Evolutionary conservation across 2,888 invertebrate genomes (phyloP), one percentile per base, ranked within the genome.

Genomic region (Lasioglossum malachurum): DNA sequence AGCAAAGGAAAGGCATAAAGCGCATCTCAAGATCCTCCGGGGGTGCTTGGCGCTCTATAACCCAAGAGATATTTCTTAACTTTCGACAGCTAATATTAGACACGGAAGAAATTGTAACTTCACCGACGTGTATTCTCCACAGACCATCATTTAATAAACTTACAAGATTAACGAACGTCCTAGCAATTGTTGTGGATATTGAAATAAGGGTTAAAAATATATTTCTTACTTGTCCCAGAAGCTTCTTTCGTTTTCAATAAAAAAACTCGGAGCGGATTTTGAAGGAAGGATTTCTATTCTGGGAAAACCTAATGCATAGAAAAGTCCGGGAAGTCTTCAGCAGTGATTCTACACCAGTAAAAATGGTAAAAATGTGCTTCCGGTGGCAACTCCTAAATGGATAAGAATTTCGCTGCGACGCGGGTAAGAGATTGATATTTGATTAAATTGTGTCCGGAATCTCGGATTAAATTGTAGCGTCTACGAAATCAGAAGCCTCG

Each of bases 1-100:
- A 44, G 72, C 80, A 78, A 81, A 88, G 83, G 78, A 78, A 77
- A 81, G 44, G 75, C 75, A 49, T 60, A 74, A 71, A 83, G 76
- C 57, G 71, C 53, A 80, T 83, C 85, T 85, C 73, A 75, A 76
- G 75, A 77, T 80, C 57, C 73, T 46, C 49, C 57, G 57, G 77
- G 38, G 81, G 41, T 41, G 64, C 75, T 84, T 69, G 64, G 10
- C 67, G 35, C 46, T 57, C 44, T 49, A 27, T 71, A 35, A 64
- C 41, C 49, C 57, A 44, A 41, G 74, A 31, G 69, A 71, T 12
- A 78, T 84, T 74, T 64, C 77, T 84, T 44, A 44, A 74, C 35
- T 53, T 27, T 46, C 57, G n/a, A 67, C 31, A 38, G 38, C n/a
- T 67, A 31, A 57, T 35, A n/a, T 67, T 73, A 38, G 53, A n/a